Base-by-base conservation (phyloP, 53 echinoderm and acorn worm species). In the Echinarachnius parma region DNA sequence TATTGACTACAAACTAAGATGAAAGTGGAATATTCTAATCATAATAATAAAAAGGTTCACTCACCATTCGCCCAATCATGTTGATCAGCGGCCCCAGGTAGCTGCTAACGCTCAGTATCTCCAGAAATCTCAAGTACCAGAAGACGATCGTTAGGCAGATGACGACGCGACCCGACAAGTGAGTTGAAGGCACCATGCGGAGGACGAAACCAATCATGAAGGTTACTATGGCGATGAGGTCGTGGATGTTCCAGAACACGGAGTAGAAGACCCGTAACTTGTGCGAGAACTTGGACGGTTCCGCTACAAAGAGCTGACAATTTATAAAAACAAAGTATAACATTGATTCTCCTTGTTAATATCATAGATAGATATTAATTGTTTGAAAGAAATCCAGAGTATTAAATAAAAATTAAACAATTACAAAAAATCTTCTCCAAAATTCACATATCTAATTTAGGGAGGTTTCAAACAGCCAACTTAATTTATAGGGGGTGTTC, bases 61-160 rank as follows among this genome's bases (percentile, higher is more conserved):
- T 91, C 61, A 95, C 96, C 96, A 95, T 95, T 85, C 85, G 91
- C 5, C 90, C 90, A 28, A 95, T 95, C 96, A 95, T 95, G 68
- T 91, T 95, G 42, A 95, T 90, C 39, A 90, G 84, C 0, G 96
- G 90, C 24, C 96, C 96, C 28, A 95, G 91, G 80, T 91, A 95
- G 78, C 83, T 95, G 34, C 90, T 95, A 25, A 95, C 85, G 22
- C 96, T 95, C 52, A 95, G 79, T 11, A 91, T 77, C 46, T 87
- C 90, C 46, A 95, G 70, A 34, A 95, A 80, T 36, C 87, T 83
- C 0, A 95, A 79, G 59, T 95, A 95, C 96, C 96, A 95, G 39
- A 91, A 60, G 7, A 91, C 85, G 46, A 91, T 83, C 33, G 70
- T 82, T 36, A 81, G 69, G 49, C 87, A 91, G 77, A 87, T 85